Evolutionary conservation across 2,888 invertebrate species (phyloP).

Genomic region (Drosophila cracens): DNA sequence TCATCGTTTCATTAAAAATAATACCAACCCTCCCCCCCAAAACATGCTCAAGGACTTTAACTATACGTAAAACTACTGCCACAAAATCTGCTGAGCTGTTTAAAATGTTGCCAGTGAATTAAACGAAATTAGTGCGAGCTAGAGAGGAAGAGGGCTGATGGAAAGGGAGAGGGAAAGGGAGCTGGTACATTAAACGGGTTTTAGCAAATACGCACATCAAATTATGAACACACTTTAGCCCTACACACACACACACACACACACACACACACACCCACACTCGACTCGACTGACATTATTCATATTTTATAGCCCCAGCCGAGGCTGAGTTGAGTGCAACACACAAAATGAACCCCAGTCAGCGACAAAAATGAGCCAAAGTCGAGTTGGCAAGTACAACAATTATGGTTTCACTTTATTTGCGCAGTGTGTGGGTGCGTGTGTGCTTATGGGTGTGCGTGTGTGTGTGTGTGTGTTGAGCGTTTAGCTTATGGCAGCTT

Average conservation of each 20-base stretch:
- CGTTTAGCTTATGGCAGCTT: slow-evolving; percentile 52
- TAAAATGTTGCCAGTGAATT: slow-evolving; percentile 59
- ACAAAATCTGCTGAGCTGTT: slow-evolving; percentile 33
- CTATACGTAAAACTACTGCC: slow-evolving; percentile 30
- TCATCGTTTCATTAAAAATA: slow-evolving; percentile 73
- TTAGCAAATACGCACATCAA: slow-evolving; percentile 79
- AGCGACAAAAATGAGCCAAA: slow-evolving; percentile 65
- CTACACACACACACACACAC: background rate
- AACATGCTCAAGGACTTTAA: slow-evolving; percentile 53
- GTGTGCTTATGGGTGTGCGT: slow-evolving; percentile 6
- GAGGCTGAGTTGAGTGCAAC: slow-evolving; percentile 50
- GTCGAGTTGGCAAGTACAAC: slow-evolving; percentile 76
- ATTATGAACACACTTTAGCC: slow-evolving; percentile 33
- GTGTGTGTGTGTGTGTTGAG: slow-evolving; percentile 45
- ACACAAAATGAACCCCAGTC: slow-evolving; percentile 40
- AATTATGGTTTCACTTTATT: slow-evolving; percentile 78
- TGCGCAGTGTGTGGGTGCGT: slow-evolving; percentile 28
- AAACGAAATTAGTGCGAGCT: slow-evolving; percentile 69
- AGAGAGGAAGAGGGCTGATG: background rate
- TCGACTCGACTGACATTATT: slow-evolving; percentile 65
- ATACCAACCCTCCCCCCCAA: slow-evolving; percentile 26
- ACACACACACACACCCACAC: background rate
- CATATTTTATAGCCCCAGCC: slow-evolving; percentile 68
- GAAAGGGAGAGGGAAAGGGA: background rate
- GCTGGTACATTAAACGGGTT: slow-evolving; percentile 68